Evolutionary conservation across 1,140 invertebrate genomes (phyloP), one percentile per base, ranked within the genome.

Genomic region (Frieseomelitta varia): DNA sequence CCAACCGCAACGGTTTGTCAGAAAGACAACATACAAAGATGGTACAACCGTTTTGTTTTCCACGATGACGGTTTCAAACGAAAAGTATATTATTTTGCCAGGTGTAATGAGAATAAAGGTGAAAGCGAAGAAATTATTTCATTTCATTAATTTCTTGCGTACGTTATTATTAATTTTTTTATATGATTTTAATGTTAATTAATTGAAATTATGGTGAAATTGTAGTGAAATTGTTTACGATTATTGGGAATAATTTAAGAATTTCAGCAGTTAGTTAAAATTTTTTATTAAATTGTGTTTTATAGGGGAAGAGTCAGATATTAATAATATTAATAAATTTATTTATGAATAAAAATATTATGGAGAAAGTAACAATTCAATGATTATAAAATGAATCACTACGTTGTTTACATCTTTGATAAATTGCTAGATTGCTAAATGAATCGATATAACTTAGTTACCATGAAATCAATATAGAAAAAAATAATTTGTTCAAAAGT

Each of bases 1-100:
- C 27, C 27, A 30, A 74, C 72, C 47, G 27, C 72, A 30, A 74
- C 27, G 21, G 34, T 74, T 74, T 74, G 72, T 74, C 51, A 74
- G 72, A 6, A 21, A 30, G 47, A 30, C 47, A 55, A 55, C 51
- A 14, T 27, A 53, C 71, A 24, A 19, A 53, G 17, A 17, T 19
- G 51, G 27, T 14, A 4, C 71, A 12, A 27, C 11, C 21, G 17
- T 14, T 74, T 74, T 14, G 10, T 30, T 21, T 21, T 55, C 47
- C n/a, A 55, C 11, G 2, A 1, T 1, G n/a, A 30, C 6, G 67
- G 14, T 47, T 73, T 21, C n/a, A 30, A 73, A n/a, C 1, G 14
- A 4, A 6, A 17, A n/a, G 12, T 21, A 34, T 12, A 65, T 68
- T 34, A 6, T 47, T 39, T 69, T 8, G 15, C 4, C 3, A 4